These are phyloP conservation scores for Caradrina clavipalpis DNA, from an alignment of 2,888 invertebrate genomes.

Conservation along the genomic window DNA sequence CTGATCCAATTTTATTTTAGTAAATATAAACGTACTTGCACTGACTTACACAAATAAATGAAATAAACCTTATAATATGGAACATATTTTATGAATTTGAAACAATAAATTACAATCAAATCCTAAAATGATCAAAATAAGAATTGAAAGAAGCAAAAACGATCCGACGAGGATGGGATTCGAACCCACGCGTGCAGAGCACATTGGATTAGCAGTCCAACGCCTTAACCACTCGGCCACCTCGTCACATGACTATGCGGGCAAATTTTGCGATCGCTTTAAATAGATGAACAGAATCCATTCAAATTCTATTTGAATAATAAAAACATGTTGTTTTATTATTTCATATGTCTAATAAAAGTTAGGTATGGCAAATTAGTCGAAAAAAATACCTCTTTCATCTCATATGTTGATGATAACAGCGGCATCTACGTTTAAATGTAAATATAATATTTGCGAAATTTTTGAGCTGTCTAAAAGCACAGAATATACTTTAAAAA, in stretches of 20 bases:
- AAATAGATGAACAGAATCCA: conserved; percentile 3
- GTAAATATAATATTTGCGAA: background rate
- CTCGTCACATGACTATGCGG: conserved; percentile 89
- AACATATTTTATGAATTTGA: background rate
- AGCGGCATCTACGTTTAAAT: conserved; percentile 51
- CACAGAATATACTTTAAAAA: background rate
- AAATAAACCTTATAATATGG: background rate
- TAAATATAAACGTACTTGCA: conserved; percentile 13
- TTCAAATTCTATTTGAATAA: background rate
- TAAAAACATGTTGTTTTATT: background rate
- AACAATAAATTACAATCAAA: background rate
- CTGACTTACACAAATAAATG: background rate
- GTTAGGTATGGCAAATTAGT: background rate
- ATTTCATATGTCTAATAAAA: background rate
- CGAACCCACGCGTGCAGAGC: conserved; percentile 96
- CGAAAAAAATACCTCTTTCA: background rate
- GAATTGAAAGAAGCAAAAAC: conserved; percentile 61
- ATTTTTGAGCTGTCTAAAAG: background rate
- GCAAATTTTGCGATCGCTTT: conserved; percentile 71
- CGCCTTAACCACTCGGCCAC: conserved; percentile 97
- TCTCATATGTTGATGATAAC: background rate
- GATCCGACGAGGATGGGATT: conserved; percentile 95
- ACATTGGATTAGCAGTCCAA: conserved; percentile 97
- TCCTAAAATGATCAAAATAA: background rate
- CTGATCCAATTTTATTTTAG: conserved; percentile 41